These are phyloP conservation scores for Hydrozoanthus gracilis DNA, from an alignment of 92 coral and sea anemone genomes.

Conservation along the genomic window DNA sequence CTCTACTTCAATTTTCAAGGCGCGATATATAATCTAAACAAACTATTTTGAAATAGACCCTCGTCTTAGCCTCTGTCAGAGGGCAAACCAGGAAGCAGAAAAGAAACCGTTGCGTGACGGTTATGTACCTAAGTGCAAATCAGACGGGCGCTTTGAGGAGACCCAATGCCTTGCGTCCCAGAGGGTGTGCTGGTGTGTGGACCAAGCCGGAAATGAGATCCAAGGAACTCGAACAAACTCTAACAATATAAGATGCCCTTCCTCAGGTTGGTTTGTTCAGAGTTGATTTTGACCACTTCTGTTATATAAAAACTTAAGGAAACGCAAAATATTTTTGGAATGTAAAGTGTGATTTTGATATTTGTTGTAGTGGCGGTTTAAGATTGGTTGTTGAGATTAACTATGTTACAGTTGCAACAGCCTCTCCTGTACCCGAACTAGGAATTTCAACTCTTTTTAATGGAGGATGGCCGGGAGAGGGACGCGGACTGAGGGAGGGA, in stretches of 20 bases:
- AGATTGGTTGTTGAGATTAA: no score
- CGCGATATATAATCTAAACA: not conserved
- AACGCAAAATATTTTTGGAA: no score
- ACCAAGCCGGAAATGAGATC: conserved; percentile 85
- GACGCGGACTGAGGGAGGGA: no score
- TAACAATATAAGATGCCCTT: conserved; percentile 65
- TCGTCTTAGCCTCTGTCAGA: conserved; percentile 71
- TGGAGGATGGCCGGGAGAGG: no score
- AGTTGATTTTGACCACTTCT: not conserved
- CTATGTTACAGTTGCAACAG: no score
- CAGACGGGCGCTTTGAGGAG: conserved; percentile 76
- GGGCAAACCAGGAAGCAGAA: conserved; percentile 71
- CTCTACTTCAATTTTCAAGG: no score
- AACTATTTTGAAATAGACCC: conserved; percentile 46
- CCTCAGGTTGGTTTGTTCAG: conserved; percentile 50
- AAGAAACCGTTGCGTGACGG: conserved; percentile 64
- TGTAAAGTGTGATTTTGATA: no score
- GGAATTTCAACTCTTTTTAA: no score
- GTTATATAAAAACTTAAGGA: no score
- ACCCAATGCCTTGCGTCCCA: conserved; percentile 80
- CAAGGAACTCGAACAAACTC: conserved; percentile 76
- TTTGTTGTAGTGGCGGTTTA: no score
- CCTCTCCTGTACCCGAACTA: no score
- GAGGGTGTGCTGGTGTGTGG: conserved; percentile 89
- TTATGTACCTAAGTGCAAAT: conserved; percentile 78